Evolutionary conservation across 2,797 vertebrate species (phyloP).

Genomic region (Capromys pilorides): DNA sequence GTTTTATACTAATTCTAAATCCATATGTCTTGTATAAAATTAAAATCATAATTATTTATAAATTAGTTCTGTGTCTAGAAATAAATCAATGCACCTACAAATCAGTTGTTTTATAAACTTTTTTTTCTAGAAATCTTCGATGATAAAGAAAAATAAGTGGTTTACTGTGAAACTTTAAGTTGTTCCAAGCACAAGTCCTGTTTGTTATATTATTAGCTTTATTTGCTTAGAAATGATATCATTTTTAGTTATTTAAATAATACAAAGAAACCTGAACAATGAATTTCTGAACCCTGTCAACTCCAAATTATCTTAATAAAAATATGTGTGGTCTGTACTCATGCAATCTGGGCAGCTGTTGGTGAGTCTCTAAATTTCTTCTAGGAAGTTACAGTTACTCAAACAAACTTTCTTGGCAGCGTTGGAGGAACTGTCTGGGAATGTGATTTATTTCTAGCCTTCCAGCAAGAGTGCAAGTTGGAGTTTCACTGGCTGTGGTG

Average conservation of each 20-base stretch:
- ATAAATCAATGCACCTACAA: not conserved
- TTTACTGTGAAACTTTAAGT: constrained; percentile 16
- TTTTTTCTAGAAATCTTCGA: not conserved
- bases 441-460: not conserved
- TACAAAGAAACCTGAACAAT: not conserved
- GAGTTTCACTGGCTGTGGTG: not conserved
- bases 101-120: not conserved
- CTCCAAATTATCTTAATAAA: not conserved
- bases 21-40: not conserved
- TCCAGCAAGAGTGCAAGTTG: not conserved
- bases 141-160: not conserved
- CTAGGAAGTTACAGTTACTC: not conserved
- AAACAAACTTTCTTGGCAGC: not conserved
- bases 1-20: not conserved
- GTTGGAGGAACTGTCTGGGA: not conserved
- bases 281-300: not conserved
- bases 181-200: not conserved
- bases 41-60: not conserved
- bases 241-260: not conserved
- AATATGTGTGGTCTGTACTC: not conserved
- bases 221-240: not conserved
- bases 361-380: not conserved
- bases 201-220: not conserved
- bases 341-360: not conserved
- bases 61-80: not conserved